These are phyloP conservation scores for Sardina pilchardus DNA, from an alignment of 2,113 vertebrate genomes.

Conservation along the genomic window DNA sequence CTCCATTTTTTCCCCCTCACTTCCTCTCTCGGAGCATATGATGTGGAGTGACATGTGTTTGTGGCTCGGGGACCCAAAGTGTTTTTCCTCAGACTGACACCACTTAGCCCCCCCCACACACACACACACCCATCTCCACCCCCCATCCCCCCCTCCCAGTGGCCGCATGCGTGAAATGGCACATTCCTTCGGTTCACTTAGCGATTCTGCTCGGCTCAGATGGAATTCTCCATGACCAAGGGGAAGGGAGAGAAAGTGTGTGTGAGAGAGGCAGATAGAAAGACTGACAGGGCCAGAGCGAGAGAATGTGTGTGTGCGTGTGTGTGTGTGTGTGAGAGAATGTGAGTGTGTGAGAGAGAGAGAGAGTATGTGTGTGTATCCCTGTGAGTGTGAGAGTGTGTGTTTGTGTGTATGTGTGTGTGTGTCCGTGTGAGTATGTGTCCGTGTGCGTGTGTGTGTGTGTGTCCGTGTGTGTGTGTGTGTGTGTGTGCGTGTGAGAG, in stretches of 20 bases:
- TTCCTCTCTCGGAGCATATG: constrained; percentile 7
- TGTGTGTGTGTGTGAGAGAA: background rate
- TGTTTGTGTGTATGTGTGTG: background rate
- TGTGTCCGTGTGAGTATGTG: background rate
- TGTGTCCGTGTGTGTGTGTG: background rate
- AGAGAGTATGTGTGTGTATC: background rate
- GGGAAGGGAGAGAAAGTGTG: background rate
- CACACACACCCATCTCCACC: background rate
- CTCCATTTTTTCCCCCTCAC: background rate
- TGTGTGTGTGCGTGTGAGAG: background rate
- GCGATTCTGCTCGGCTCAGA: constrained; percentile 46
- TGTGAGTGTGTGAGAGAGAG: background rate
- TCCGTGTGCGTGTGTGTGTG: too few relatives aligned
- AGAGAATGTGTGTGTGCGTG: background rate
- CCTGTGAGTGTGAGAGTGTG: background rate
- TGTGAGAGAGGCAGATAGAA: background rate
- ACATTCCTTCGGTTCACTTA: constrained; percentile 56
- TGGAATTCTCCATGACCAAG: constrained; percentile 19
- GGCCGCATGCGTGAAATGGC: constrained; percentile 59
- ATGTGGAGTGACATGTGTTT: constrained; percentile 18
- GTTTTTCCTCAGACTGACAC: constrained; percentile 9
- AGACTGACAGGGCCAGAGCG: background rate
- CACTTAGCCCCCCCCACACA: constrained; percentile 32
- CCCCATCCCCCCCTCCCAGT: constrained; percentile 10
- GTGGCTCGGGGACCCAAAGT: constrained; percentile 19